phyloP scores from a whole-genome alignment of 2,888 invertebrate species.

The Apodemia mormo region DNA sequence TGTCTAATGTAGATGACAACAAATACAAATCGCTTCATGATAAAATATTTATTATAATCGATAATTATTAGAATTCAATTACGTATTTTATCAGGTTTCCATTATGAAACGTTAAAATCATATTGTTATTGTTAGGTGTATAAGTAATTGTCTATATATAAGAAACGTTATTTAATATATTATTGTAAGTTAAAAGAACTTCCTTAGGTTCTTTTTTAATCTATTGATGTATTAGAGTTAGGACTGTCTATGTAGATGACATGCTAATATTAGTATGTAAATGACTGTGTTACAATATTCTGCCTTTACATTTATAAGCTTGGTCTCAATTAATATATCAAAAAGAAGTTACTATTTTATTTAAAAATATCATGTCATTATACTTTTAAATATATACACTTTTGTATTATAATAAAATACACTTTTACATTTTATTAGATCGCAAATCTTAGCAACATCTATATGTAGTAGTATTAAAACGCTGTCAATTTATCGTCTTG shows the following conservation, averaged over 20 bases:
- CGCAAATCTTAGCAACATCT: constrained; percentile 42
- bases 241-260: constrained; percentile 31
- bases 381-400: constrained; percentile 10
- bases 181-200: constrained; percentile 20
- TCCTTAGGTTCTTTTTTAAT: constrained; percentile 33
- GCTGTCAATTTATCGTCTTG: constrained; percentile 78
- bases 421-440: constrained; percentile 16
- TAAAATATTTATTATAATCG: constrained; percentile 20
- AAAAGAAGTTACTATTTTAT: constrained; percentile 17
- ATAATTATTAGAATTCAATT: constrained; percentile 20
- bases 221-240: constrained; percentile 29
- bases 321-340: constrained; percentile 61
- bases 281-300: constrained; percentile 45
- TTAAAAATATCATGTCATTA: constrained; percentile 17
- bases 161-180: constrained; percentile 25
- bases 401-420: constrained; percentile 5
- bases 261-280: constrained; percentile 29
- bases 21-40: constrained; percentile 8
- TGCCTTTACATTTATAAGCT: constrained; percentile 63
- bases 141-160: constrained; percentile 17
- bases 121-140: constrained; percentile 18
- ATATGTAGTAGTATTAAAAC: constrained; percentile 65
- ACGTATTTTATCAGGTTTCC: constrained; percentile 33
- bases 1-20: neutral
- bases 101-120: constrained; percentile 28